These are phyloP conservation scores for Laterallus jamaicensis DNA, from an alignment of 2,113 vertebrate genomes.

Conservation along the genomic window DNA sequence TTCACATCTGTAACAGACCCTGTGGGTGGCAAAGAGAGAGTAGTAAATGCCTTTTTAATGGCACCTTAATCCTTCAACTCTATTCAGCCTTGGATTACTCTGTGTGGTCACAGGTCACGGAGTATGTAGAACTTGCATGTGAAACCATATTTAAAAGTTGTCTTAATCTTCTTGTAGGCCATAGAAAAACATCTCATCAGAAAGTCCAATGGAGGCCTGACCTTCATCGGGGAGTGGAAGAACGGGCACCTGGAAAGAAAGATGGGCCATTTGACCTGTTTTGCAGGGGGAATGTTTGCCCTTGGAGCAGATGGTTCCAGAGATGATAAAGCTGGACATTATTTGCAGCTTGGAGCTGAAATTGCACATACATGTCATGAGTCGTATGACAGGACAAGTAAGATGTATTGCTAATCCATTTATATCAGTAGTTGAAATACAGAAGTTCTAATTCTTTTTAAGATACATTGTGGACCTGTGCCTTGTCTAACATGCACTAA, in stretches of 20 bases:
- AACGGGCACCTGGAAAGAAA: constrained; percentile 97
- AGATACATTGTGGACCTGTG: background rate
- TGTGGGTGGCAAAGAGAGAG: background rate
- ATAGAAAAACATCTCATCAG: constrained; percentile 96
- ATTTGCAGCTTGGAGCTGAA: constrained; percentile 95
- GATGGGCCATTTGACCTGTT: constrained; percentile 98
- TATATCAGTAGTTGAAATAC: background rate
- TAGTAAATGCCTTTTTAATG: background rate
- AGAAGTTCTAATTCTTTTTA: background rate
- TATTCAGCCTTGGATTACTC: background rate
- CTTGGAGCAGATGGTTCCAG: constrained; percentile 94
- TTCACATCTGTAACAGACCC: background rate
- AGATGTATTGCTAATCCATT: constrained; percentile 27
- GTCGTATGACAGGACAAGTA: constrained; percentile 96
- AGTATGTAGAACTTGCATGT: background rate
- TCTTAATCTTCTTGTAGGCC: constrained; percentile 78
- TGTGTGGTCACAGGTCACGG: background rate
- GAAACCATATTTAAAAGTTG: constrained; percentile 12
- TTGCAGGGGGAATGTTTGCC: constrained; percentile 97
- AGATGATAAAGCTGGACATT: constrained; percentile 95
- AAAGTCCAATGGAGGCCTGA: constrained; percentile 94
- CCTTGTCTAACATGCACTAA: background rate
- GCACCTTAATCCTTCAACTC: background rate
- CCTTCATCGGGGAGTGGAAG: constrained; percentile 98
- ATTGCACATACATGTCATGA: constrained; percentile 98